A percentile compares a stretch with the other conserved stretches of the same genome.
Evolutionary conservation across 2,113 vertebrate genomes (phyloP).

Genomic region (Anseranas semipalmata): DNA sequence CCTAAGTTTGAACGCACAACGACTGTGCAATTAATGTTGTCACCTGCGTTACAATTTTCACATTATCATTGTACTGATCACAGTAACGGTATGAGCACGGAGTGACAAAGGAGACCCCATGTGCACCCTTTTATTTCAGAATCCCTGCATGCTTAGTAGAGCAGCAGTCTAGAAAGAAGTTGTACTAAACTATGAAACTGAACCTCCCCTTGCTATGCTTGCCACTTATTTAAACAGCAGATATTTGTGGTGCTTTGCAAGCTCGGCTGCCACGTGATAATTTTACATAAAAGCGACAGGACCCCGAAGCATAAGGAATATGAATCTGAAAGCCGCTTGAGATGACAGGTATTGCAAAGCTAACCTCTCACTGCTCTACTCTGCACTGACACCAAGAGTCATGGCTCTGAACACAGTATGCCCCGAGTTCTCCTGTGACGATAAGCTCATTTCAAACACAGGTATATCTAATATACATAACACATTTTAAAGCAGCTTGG

Average conservation of each 20-base stretch:
- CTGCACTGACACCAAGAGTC: neutral
- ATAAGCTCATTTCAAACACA: accelerated
- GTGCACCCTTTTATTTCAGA: neutral
- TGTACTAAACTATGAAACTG: neutral
- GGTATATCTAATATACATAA: accelerated
- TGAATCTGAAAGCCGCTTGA: neutral
- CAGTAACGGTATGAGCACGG: neutral
- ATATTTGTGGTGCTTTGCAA: neutral
- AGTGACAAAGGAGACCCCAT: neutral
- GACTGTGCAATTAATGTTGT: neutral
- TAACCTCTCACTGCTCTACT: neutral
- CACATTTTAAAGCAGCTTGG: neutral
- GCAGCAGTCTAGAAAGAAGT: neutral
- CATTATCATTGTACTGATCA: neutral
- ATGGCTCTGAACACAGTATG: neutral
- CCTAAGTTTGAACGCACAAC: neutral
- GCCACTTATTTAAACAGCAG: neutral
- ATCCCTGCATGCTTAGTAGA: neutral
- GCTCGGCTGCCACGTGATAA: neutral
- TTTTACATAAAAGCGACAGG: neutral
- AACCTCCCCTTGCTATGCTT: neutral
- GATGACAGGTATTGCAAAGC: neutral
- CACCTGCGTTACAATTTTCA: neutral
- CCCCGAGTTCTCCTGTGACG: accelerated
- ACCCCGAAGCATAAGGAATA: neutral